Conservation (phyloP, 2,113 vertebrate genomes). For the Leptodactylus fuscus region DNA sequence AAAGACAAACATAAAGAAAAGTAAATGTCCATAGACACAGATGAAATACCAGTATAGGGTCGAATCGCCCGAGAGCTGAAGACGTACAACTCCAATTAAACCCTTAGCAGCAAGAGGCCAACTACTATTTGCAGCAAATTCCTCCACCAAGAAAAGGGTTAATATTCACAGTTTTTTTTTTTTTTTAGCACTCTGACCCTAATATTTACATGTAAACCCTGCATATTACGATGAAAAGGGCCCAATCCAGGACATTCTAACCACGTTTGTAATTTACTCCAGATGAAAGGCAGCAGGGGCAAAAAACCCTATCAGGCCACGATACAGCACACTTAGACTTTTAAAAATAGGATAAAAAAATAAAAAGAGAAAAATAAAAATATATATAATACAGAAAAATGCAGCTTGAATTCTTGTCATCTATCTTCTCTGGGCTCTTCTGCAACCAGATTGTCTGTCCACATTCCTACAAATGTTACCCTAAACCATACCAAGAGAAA, state of each 20-base stretch:
- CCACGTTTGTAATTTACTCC: slow-evolving; percentile 1
- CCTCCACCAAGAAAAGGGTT: slow-evolving; percentile 39
- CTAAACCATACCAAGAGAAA: slow-evolving; percentile 15
- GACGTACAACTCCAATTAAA: slow-evolving; percentile 19
- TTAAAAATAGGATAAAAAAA: not conserved
- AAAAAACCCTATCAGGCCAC: not conserved
- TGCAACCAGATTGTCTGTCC: slow-evolving; percentile 38
- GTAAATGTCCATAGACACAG: slow-evolving; percentile 21
- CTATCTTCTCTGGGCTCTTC: slow-evolving; percentile 25
- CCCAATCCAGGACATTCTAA: slow-evolving; percentile 8
- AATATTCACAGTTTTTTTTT: slow-evolving; percentile 56
- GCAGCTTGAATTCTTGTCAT: slow-evolving; percentile 38
- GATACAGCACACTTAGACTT: not conserved
- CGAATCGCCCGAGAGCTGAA: not conserved
- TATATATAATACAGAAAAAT: not conserved
- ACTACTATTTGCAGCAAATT: slow-evolving; percentile 15
- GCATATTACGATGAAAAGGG: not conserved
- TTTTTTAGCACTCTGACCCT: slow-evolving; percentile 37
- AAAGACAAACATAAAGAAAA: slow-evolving; percentile 20
- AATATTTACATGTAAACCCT: slow-evolving; percentile 55
- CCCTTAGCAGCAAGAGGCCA: slow-evolving; percentile 32
- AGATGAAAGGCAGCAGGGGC: slow-evolving; percentile 33
- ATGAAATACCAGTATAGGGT: not conserved
- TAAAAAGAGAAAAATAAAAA: not conserved
- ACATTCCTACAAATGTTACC: too few relatives aligned